Evolutionary conservation across 2,113 vertebrate species (phyloP), one percentile per base, ranked within the genome.

Genomic region (Nibea coibor): DNA sequence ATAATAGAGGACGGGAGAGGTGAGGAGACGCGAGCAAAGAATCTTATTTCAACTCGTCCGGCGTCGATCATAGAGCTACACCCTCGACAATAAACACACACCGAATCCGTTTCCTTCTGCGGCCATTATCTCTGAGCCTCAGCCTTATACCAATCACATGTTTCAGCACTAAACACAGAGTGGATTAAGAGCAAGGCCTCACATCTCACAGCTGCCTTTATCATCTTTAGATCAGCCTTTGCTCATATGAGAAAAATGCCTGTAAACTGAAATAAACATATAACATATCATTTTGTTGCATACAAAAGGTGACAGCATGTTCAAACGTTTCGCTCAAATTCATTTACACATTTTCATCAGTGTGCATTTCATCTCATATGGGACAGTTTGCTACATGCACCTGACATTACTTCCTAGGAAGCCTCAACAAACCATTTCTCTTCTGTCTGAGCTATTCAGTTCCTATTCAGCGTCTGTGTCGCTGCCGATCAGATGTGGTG

Each of bases 11-110:
- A 68, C 35, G 61, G 79, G 65, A 73, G 72, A 85, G 87, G 80
- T 71, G 85, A 89, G 59, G 61, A 71, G 77, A 78, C 45, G 48
- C 24, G 61, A 69, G 78, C n/a, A 68, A 75, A 82, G 62, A 84
- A 84, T 72, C 70, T 42, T 35, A 71, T 87, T 88, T 81, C 77
- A 47, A 66, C 63, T 75, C 8, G 19, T 20, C 56, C 19, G 50
- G 63, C 14, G 1, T 7, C 59, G 39, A 42, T 75, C 53, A 56
- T n/a, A 53, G 7, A 47, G 24, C 24, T 0, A n/a, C 72, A 71
- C 39, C 65, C 56, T 22, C 64, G 51, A 48, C 20, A 11, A 42
- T 9, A 63, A n/a, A 64, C 61, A 63, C 61, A 73, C 62, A 73
- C 15, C 31, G 1, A 78, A 16, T 66, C 70, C 42, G 58, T 47